Conservation (phyloP, 2,797 vertebrate species). For the Crenuchus spilurus region DNA sequence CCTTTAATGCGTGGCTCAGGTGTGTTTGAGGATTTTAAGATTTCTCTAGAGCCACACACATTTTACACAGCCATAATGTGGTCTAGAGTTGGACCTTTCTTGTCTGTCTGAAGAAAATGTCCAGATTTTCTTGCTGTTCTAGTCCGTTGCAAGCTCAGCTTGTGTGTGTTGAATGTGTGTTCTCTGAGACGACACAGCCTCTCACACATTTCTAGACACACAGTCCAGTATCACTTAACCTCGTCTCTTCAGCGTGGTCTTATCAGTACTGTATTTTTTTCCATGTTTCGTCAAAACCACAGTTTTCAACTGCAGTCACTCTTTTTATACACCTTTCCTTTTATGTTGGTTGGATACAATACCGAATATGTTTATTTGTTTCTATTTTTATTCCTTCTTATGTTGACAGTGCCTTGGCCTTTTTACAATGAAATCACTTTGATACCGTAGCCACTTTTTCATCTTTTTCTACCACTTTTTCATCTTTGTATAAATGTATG, state of each 20-base stretch:
- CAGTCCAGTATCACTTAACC: conserved; percentile 20
- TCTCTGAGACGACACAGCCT: conserved; percentile 55
- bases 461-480: conserved; percentile 76
- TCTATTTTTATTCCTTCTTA: conserved; percentile 41
- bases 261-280: conserved; percentile 76
- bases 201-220: conserved; percentile 65
- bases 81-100: not conserved
- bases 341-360: conserved; percentile 34
- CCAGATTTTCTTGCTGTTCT: conserved; percentile 2
- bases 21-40: not conserved
- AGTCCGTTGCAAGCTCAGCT: conserved; percentile 10
- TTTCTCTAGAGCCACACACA: not conserved
- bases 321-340: conserved; percentile 63
- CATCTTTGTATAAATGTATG: conserved; percentile 68
- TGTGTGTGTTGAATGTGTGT: conserved; percentile 52
- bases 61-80: not conserved
- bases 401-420: conserved; percentile 79
- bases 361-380: not conserved
- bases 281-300: conserved; percentile 57
- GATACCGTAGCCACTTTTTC: conserved; percentile 68
- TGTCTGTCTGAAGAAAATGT: not conserved
- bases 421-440: conserved; percentile 70
- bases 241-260: conserved; percentile 58
- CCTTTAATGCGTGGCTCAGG: too few relatives aligned
- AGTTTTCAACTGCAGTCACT: conserved; percentile 51